Percentiles rank a stretch among this genome's conserved stretches.
phyloP scores from a whole-genome alignment of 2,888 invertebrate genomes.

The Cordylochernes scorpioides region DNA sequence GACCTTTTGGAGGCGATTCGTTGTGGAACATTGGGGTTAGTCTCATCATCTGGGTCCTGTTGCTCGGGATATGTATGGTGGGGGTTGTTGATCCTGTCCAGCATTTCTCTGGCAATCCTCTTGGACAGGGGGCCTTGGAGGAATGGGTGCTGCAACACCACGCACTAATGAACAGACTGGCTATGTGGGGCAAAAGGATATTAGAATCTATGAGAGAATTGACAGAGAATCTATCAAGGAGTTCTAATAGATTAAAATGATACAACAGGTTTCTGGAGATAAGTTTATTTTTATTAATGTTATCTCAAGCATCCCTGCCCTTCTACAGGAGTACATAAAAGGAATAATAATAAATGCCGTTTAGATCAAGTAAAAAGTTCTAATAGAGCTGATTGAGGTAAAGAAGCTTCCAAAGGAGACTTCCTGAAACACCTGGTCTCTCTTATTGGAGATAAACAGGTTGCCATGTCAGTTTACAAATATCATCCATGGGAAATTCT shows the following conservation, averaged over 20 bases:
- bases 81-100: constrained; percentile 11
- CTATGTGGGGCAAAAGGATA: neutral
- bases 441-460: too few relatives aligned
- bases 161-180: neutral
- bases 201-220: neutral
- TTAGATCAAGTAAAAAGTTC: too few relatives aligned
- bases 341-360: too few relatives aligned
- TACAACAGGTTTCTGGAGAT: neutral
- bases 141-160: constrained; percentile 8
- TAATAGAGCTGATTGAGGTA: too few relatives aligned
- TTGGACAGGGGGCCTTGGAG: constrained; percentile 9
- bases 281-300: neutral
- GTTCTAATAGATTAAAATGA: neutral
- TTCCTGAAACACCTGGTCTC: too few relatives aligned
- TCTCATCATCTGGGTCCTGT: constrained; percentile 10
- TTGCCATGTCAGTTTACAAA: too few relatives aligned
- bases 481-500: too few relatives aligned
- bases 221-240: too few relatives aligned
- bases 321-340: too few relatives aligned
- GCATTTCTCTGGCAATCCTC: constrained; percentile 9
- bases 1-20: constrained; percentile 10
- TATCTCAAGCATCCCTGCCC: too few relatives aligned
- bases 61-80: constrained; percentile 10
- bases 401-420: too few relatives aligned
- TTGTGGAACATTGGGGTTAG: constrained; percentile 11